Percentiles rank a stretch among this genome's conserved stretches.
These are phyloP conservation scores for Neodontobutis hainanensis DNA, from an alignment of 2,113 vertebrate genomes.

Conservation along the genomic window DNA sequence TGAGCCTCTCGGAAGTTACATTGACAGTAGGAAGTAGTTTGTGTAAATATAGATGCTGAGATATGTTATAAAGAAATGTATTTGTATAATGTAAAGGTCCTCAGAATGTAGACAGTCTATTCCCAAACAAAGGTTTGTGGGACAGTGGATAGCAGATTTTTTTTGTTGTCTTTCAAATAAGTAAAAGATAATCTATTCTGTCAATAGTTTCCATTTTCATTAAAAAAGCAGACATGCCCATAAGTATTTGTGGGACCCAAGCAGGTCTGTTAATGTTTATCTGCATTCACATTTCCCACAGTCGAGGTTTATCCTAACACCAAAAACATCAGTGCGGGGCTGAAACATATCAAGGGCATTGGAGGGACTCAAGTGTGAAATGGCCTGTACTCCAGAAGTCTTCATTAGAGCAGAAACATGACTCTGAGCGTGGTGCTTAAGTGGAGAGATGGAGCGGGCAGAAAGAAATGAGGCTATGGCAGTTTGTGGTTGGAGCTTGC, in stretches of 20 bases:
- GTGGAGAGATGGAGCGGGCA: slow-evolving; percentile 43
- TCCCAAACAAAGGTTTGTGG: too few relatives aligned
- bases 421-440: slow-evolving; percentile 34
- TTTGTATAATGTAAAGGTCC: too few relatives aligned
- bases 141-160: too few relatives aligned
- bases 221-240: too few relatives aligned
- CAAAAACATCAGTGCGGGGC: slow-evolving; percentile 18
- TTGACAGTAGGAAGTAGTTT: slow-evolving; percentile 26
- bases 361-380: slow-evolving; percentile 74
- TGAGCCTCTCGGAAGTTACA: slow-evolving; percentile 22
- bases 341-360: slow-evolving; percentile 59
- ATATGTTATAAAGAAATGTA: background rate
- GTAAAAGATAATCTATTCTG: too few relatives aligned
- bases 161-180: too few relatives aligned
- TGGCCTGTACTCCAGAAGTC: slow-evolving; percentile 71
- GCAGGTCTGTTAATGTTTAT: background rate
- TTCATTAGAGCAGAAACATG: slow-evolving; percentile 71
- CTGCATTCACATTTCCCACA: slow-evolving; percentile 28
- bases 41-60: slow-evolving; percentile 26
- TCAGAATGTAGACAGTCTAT: too few relatives aligned
- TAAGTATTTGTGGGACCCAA: too few relatives aligned
- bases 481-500: slow-evolving; percentile 31
- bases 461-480: slow-evolving; percentile 40
- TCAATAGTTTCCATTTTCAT: too few relatives aligned
- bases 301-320: slow-evolving; percentile 28